Percentiles rank a stretch among this genome's conserved stretches.
phyloP scores from a whole-genome alignment of 2,113 vertebrate genomes.

The Orthonyx spaldingii region DNA sequence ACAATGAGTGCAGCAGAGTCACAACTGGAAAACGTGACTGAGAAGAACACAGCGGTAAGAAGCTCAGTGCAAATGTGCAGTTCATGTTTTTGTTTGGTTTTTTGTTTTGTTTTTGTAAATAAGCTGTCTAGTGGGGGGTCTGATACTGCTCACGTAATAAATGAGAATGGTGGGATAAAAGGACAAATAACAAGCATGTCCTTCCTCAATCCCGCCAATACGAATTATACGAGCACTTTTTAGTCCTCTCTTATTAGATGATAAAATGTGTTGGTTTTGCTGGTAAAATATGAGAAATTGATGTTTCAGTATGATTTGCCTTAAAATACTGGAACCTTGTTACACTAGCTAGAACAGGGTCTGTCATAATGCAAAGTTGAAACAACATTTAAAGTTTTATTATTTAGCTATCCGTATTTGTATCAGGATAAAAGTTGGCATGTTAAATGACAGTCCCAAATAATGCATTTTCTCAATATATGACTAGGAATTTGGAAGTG shows the following conservation, averaged over 20 bases:
- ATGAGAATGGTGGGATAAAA: conserved; percentile 47
- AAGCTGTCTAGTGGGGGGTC: neutral
- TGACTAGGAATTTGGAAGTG: neutral
- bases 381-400: conserved; percentile 1
- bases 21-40: conserved; percentile 52
- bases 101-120: conserved; percentile 24
- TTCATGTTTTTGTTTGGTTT: neutral
- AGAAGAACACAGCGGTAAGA: conserved; percentile 73
- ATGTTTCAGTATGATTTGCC: neutral
- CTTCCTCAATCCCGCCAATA: conserved; percentile 7
- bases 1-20: conserved; percentile 52
- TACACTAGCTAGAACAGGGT: neutral
- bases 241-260: conserved; percentile 6
- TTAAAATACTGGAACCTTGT: neutral
- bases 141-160: conserved; percentile 30
- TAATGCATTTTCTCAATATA: conserved; percentile 15
- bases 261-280: conserved; percentile 2
- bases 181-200: conserved; percentile 24
- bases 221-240: conserved; percentile 56
- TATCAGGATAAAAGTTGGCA: neutral
- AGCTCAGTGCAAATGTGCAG: conserved; percentile 46
- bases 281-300: conserved; percentile 7
- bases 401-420: neutral
- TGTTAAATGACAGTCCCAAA: neutral
- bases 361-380: neutral